Conservation (phyloP, 2,888 invertebrate species). For the Coronaproctus castanopsis region DNA sequence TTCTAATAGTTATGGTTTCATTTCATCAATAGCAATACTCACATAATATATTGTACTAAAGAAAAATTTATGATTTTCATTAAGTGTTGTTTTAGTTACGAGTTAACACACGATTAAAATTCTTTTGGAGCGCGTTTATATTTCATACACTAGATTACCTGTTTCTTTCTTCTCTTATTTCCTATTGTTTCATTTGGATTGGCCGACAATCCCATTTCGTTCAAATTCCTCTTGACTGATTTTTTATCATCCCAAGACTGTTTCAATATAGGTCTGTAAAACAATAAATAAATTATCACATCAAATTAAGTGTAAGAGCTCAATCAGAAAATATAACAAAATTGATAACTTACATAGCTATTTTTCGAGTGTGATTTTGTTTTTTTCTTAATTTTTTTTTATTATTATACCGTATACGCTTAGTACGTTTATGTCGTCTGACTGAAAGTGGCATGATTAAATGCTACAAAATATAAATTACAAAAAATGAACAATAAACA, state of each 20-base stretch:
- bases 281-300: neutral
- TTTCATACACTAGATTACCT: neutral
- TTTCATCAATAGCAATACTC: too few relatives aligned
- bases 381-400: neutral
- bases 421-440: neutral
- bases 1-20: too few relatives aligned
- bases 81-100: too few relatives aligned
- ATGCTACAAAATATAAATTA: too few relatives aligned
- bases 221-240: slow-evolving; percentile 15
- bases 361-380: neutral
- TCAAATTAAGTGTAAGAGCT: too few relatives aligned
- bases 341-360: neutral
- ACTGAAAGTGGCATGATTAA: neutral
- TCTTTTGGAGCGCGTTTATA: too few relatives aligned
- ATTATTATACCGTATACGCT: neutral
- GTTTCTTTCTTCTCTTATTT: slow-evolving; percentile 1
- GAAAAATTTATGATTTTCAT: too few relatives aligned
- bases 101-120: too few relatives aligned
- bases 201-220: slow-evolving; percentile 14
- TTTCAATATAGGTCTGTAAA: neutral
- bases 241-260: neutral
- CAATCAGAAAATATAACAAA: too few relatives aligned
- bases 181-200: slow-evolving; percentile 11
- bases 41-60: too few relatives aligned
- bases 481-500: too few relatives aligned